phyloP scores from a whole-genome alignment of 2,113 vertebrate species.

The Daubentonia madagascariensis region DNA sequence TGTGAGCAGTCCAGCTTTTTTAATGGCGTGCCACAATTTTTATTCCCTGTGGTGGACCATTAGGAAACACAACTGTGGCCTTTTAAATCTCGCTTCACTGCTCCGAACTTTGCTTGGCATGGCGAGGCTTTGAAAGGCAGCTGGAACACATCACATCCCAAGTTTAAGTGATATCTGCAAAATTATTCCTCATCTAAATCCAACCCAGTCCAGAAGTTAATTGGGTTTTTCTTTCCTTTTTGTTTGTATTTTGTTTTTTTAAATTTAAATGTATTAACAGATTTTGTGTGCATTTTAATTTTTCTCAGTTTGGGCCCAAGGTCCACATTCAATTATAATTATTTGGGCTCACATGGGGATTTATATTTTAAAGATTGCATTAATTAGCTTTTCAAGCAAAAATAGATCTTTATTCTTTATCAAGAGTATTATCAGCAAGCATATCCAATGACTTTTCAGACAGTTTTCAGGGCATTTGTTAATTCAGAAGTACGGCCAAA shows the following conservation, averaged over 20 bases:
- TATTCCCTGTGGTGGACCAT: constrained; percentile 29
- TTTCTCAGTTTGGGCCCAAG: constrained; percentile 58
- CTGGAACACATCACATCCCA: constrained; percentile 61
- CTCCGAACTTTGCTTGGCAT: constrained; percentile 48
- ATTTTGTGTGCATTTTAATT: constrained; percentile 76
- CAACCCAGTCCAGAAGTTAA: constrained; percentile 76
- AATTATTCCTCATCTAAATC: constrained; percentile 75
- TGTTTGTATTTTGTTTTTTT: constrained; percentile 67
- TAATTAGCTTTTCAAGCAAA: constrained; percentile 67
- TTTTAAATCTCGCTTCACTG: constrained; percentile 60
- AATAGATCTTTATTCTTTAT: constrained; percentile 60
- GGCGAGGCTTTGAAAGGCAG: constrained; percentile 55
- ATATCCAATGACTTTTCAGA: constrained; percentile 47
- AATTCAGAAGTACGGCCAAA: constrained; percentile 16
- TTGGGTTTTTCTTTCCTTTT: constrained; percentile 76
- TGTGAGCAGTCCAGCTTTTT: too few species aligned
- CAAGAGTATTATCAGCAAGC: constrained; percentile 61
- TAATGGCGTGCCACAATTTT: too few species aligned
- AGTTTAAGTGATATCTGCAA: constrained; percentile 74
- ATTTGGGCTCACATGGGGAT: constrained; percentile 66
- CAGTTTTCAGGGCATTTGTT: constrained; percentile 49
- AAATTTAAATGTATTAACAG: constrained; percentile 74
- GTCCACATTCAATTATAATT: constrained; percentile 45
- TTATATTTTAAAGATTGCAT: constrained; percentile 72
- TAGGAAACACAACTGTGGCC: constrained; percentile 46